Percentiles rank a stretch among this genome's conserved stretches.
Conservation (phyloP, 2,113 vertebrate species). For the Leptosomus discolor region DNA sequence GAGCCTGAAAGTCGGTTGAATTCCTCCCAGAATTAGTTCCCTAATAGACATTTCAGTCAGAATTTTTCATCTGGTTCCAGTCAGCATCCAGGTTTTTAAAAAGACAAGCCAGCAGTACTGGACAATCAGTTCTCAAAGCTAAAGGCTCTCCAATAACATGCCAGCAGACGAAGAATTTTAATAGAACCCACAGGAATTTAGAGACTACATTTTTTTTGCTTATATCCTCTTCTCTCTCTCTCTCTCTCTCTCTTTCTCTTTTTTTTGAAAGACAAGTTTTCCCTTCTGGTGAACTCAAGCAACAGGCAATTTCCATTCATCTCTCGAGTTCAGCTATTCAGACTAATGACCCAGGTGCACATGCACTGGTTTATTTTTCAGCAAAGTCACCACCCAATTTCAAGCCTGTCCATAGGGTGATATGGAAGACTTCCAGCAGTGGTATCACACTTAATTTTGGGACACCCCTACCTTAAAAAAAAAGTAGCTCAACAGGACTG, state of each 20-base stretch:
- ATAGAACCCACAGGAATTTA: constrained; percentile 56
- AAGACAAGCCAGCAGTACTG: not conserved
- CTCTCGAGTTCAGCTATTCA: not conserved
- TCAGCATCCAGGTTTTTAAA: constrained; percentile 10
- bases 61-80: constrained; percentile 49
- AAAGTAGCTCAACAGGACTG: not conserved
- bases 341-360: not conserved
- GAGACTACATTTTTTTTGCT: not conserved
- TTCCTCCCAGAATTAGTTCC: not conserved
- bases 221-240: not conserved
- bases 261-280: not conserved
- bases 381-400: not conserved
- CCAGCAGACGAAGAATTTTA: constrained; percentile 37
- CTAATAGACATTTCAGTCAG: constrained; percentile 1
- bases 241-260: accelerated
- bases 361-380: not conserved
- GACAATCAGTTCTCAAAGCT: constrained; percentile 20
- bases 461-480: not conserved
- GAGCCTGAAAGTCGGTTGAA: not conserved
- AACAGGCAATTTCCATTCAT: constrained; percentile 20
- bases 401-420: not conserved
- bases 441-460: not conserved
- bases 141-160: constrained; percentile 35
- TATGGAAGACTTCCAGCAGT: not conserved
- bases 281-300: constrained; percentile 15